These are phyloP conservation scores for Athrips mouffetella DNA, from an alignment of 2,888 invertebrate genomes.

Conservation along the genomic window DNA sequence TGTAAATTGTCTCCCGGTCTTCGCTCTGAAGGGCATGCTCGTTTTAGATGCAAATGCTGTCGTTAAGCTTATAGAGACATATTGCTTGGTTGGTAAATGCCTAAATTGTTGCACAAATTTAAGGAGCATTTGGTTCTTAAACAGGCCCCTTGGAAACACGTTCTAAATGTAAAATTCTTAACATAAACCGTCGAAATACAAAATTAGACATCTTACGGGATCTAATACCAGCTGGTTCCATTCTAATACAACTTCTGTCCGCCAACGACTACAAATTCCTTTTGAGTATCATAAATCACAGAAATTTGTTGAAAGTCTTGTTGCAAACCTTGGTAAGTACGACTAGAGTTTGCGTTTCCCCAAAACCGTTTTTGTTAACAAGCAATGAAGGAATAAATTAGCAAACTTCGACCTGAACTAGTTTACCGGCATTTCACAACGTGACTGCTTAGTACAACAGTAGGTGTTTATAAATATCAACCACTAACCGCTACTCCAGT, in stretches of 20 bases:
- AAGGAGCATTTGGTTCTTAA: too few species aligned
- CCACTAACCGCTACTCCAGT: constrained; percentile 8
- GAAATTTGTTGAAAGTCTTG: neutral
- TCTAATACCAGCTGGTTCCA: too few species aligned
- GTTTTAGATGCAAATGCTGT: neutral
- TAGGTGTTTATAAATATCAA: constrained; percentile 25
- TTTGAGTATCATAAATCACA: too few species aligned
- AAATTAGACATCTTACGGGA: too few species aligned
- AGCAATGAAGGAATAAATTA: constrained; percentile 8
- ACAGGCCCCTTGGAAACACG: too few species aligned
- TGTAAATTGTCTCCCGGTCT: neutral
- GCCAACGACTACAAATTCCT: too few species aligned
- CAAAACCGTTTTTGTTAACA: constrained; percentile 38
- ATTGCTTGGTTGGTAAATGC: neutral
- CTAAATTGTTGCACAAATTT: neutral
- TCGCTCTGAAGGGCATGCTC: neutral
- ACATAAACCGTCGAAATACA: too few species aligned
- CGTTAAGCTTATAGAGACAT: neutral
- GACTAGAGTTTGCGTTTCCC: neutral
- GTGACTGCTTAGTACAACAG: constrained; percentile 31
- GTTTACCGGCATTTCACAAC: constrained; percentile 47
- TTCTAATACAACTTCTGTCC: too few species aligned
- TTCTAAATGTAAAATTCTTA: too few species aligned
- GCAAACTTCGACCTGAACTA: constrained; percentile 36
- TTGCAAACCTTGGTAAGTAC: neutral